Conservation (phyloP, 2,797 vertebrate genomes). For the Aselliscus stoliczkanus region DNA sequence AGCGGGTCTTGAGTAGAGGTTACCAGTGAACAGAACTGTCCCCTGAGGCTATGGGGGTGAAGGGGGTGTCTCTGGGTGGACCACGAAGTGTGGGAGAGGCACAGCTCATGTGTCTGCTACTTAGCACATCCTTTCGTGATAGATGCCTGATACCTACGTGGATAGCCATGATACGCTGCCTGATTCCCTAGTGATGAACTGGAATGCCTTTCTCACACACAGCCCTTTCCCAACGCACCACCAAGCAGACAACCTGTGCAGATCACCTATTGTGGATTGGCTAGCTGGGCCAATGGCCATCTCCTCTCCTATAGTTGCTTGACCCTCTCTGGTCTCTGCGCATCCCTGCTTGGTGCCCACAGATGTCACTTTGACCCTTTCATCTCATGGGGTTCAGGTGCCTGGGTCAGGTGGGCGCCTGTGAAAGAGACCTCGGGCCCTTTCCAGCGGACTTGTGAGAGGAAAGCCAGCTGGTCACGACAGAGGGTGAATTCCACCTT, state of each 20-base stretch:
- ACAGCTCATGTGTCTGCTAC: fast-evolving
- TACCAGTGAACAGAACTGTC: not conserved
- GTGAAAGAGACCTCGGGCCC: not conserved
- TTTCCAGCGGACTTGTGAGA: not conserved
- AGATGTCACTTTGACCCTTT: not conserved
- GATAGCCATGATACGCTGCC: fast-evolving
- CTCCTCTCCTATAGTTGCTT: not conserved
- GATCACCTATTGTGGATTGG: not conserved
- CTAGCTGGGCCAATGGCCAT: not conserved
- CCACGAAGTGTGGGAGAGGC: fast-evolving
- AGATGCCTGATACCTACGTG: fast-evolving
- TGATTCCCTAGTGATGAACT: fast-evolving
- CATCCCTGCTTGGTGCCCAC: not conserved
- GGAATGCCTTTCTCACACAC: not conserved
- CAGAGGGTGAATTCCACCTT: not conserved
- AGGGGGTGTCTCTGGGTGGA: not conserved
- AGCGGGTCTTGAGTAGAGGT: not conserved
- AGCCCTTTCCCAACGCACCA: not conserved
- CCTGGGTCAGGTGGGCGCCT: not conserved
- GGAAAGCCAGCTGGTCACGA: not conserved
- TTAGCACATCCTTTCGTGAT: fast-evolving
- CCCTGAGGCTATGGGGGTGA: not conserved
- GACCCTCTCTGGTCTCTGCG: not conserved
- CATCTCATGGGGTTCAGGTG: not conserved
- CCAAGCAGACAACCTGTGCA: fast-evolving